Base-by-base conservation (phyloP, 2,888 invertebrate species). In the Creontiades dilutus region DNA sequence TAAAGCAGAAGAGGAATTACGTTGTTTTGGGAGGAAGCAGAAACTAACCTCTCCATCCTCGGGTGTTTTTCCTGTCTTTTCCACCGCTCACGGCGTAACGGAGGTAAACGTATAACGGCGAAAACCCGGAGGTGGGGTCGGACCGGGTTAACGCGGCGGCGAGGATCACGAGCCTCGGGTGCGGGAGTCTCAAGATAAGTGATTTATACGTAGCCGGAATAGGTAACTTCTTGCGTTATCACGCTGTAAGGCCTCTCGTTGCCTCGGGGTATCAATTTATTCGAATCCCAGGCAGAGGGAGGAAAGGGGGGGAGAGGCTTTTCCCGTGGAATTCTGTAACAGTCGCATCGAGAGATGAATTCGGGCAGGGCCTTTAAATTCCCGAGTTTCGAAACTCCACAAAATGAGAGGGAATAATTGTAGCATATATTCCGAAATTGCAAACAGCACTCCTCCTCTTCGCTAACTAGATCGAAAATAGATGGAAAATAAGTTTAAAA, bases 1-100 rank as follows among this genome's bases (percentile, higher is more conserved):
- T 82, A 82, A 52, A 82, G 82, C 82, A 52, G 52, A 82, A 82
- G 52, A 82, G 82, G 19, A 82, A 82, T 82, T 82, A 82, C 82
- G 52, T 82, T 82, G 82, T 82, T 82, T 82, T 82, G 82, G 82
- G 82, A 46, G 23, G 23, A 37, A 37, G 27, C 27, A 82, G 52
- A 82, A 82, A 47, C 82, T 47, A 52, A 47, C 19, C 82, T 52
- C 48, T 82, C 82, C 78, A 78, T 47, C 78, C 37, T 47, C 78
- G 46, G 78, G 78, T 68, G 68, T 37, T 78, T 78, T 78, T 78
- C 78, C 46, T 78, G 19, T 46, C 46, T 78, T 46, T 27, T 68
- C 68, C 27, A 5, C 68, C 23, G 27, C 27, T 27, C 23, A 23
- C 27, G 68, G 23, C 23, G 68, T 19, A 27, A 68, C 9, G 68